Conservation (phyloP, 2,113 vertebrate genomes). For the Rhodinocichla rosea region DNA sequence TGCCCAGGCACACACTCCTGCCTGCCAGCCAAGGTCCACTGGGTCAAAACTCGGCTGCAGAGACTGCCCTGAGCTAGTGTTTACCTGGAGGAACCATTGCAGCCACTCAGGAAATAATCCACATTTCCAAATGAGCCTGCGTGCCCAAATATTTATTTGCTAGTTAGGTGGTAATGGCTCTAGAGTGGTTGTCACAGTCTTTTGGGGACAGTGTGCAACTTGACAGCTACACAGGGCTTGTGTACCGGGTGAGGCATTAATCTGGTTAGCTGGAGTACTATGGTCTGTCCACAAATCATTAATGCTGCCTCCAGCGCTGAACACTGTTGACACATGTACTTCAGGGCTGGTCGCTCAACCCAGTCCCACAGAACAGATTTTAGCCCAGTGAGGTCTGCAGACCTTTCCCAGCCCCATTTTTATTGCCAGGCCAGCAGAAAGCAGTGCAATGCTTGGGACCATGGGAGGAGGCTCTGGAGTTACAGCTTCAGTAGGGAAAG, state of each 20-base stretch:
- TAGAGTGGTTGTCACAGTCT: neutral
- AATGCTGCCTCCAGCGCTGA: neutral
- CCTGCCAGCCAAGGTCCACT: conserved; percentile 45
- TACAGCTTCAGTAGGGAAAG: neutral
- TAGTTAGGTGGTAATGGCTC: conserved; percentile 22
- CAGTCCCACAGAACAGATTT: neutral
- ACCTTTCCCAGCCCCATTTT: neutral
- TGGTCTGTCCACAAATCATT: conserved; percentile 6
- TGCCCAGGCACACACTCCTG: neutral
- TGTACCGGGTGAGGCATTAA: conserved; percentile 15
- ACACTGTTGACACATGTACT: neutral
- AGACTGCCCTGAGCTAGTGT: conserved; percentile 10
- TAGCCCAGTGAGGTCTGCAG: neutral
- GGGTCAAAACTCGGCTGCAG: conserved; percentile 30
- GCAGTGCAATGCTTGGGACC: neutral
- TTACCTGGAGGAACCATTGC: conserved; percentile 29
- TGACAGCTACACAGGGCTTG: neutral
- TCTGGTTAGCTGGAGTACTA: neutral
- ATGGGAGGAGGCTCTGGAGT: neutral
- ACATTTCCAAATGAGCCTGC: neutral
- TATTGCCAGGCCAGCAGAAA: neutral
- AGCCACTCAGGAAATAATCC: conserved; percentile 29
- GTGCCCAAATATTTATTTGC: conserved; percentile 39
- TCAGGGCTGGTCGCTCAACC: neutral
- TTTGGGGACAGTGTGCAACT: neutral